Evolutionary conservation across 2,113 vertebrate species (phyloP).

Genomic region (Psittacus erithacus): DNA sequence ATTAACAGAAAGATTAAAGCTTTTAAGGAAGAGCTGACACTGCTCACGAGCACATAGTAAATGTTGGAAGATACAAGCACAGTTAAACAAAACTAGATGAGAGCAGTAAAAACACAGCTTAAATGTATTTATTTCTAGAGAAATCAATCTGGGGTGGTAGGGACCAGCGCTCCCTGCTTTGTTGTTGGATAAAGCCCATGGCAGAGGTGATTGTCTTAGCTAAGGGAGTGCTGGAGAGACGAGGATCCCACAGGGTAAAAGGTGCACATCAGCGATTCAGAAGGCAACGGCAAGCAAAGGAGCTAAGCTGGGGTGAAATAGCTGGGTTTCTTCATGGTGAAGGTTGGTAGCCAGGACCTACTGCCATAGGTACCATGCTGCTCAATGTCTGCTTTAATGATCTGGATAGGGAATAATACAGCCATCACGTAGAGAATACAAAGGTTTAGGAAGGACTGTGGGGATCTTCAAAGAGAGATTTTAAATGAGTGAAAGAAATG

Average conservation of each 20-base stretch:
- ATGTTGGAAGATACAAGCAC: neutral
- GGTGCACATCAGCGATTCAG: neutral
- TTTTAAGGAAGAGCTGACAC: neutral
- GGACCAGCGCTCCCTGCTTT: neutral
- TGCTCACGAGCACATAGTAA: fast-evolving
- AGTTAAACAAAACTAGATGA: neutral
- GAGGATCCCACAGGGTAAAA: neutral
- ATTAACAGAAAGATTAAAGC: neutral
- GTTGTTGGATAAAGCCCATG: neutral
- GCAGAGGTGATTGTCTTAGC: neutral
- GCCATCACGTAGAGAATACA: neutral
- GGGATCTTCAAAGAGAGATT: neutral
- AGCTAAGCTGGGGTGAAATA: neutral
- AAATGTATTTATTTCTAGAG: neutral
- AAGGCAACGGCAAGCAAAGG: neutral
- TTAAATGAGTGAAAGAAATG: neutral
- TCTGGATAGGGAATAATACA: neutral
- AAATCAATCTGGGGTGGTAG: neutral
- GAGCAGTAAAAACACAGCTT: neutral
- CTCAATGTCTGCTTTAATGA: neutral
- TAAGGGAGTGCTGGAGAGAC: neutral
- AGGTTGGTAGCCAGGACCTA: neutral
- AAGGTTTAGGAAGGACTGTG: neutral
- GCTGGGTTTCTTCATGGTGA: neutral
- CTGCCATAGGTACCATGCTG: neutral